Base-by-base conservation (phyloP, 2,888 invertebrate species). In the Sylvicola cinctus region DNA sequence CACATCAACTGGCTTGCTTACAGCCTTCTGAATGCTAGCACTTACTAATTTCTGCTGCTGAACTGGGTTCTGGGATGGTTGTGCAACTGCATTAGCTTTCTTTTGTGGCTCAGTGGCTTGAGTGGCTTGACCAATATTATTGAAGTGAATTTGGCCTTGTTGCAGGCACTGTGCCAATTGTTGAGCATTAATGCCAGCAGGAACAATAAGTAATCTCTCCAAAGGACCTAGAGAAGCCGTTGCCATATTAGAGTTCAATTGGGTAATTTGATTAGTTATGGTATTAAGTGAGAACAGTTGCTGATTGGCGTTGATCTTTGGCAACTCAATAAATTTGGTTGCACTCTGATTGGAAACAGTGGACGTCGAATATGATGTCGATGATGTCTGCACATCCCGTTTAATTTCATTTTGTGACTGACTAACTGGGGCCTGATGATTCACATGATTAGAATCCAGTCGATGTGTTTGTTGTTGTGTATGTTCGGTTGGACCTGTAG, bases 171-270 rank as follows among this genome's bases (percentile, higher is more conserved):
- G 54, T 1, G 55, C 54, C 39, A 58, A 35, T 40, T 58, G 59
- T 37, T 59, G 57, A 1, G 58, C 57, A 46, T 57, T 58, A 7
- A 58, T 58, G 10, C 58, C 58, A 2, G 55, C 55, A 0, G 58
- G 58, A 2, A 56, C 59, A 25, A 58, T 58, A 14, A 58, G 39
- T 23, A 58, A 36, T 3, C 55, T 47, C 39, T 58, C 58, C 43
- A 55, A 48, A n/a, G 58, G 54, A 2, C 52, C 54, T 28, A 58
- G 46, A 2, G 58, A 51, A 1, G 58, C 55, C 0, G 57, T 51
- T 3, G 58, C 55, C 39, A 58, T 55, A 2, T 48, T 50, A 3
- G 58, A 50, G 43, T 51, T 52, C 27, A 59, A 52, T 25, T 56
- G 55, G 3, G 58, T 58, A n/a, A 58, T 58, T 40, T 58, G 57